These are phyloP conservation scores for Galerucella nymphaeae DNA, from an alignment of 2,888 invertebrate genomes.

Conservation along the genomic window DNA sequence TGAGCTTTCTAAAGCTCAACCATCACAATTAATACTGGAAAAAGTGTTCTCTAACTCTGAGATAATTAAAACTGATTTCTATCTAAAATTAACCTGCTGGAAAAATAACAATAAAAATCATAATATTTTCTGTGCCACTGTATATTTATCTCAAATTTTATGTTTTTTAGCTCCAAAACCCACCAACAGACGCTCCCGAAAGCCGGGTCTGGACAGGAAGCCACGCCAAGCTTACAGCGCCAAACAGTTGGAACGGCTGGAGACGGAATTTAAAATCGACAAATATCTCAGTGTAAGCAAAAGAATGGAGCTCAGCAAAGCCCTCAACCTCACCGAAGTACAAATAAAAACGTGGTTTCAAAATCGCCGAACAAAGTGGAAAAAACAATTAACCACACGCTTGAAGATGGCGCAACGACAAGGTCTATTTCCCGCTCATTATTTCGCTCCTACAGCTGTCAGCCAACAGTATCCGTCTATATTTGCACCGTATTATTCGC, in stretches of 20 bases:
- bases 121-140: no score
- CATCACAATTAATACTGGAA: no score
- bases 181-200: slow-evolving; percentile 81
- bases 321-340: slow-evolving; percentile 89
- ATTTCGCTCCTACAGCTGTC: slow-evolving; percentile 68
- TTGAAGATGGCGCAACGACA: slow-evolving; percentile 90
- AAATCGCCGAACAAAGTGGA: slow-evolving; percentile 96
- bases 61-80: no score
- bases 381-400: slow-evolving; percentile 92
- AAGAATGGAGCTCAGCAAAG: slow-evolving; percentile 91
- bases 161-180: slow-evolving; percentile 79
- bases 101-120: no score
- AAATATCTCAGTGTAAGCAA: slow-evolving; percentile 97
- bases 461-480: slow-evolving; percentile 72
- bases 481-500: slow-evolving; percentile 72
- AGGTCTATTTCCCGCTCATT: slow-evolving; percentile 78
- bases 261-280: slow-evolving; percentile 94
- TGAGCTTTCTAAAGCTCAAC: no score
- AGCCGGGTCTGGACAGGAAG: slow-evolving; percentile 91
- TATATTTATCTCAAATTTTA: background rate
- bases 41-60: no score
- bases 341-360: slow-evolving; percentile 96
- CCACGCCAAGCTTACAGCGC: slow-evolving; percentile 97
- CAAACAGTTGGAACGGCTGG: slow-evolving; percentile 90
- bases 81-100: no score